phyloP scores from a whole-genome alignment of 2,113 vertebrate species.

The Camelus dromedarius region DNA sequence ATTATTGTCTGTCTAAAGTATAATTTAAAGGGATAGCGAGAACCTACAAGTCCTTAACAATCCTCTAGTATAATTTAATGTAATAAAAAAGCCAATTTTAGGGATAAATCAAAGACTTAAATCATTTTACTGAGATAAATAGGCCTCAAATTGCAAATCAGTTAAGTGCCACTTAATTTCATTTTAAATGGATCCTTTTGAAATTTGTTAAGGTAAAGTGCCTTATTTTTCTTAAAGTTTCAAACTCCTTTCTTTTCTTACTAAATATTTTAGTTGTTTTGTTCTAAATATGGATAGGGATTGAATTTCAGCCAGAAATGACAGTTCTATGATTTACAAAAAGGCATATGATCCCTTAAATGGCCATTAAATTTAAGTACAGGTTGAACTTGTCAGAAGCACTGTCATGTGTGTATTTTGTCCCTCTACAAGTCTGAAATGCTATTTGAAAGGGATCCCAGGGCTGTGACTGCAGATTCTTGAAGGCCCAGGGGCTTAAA shows the following conservation, averaged over 20 bases:
- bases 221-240: conserved; percentile 74
- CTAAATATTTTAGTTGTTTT: conserved; percentile 49
- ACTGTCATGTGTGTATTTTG: conserved; percentile 71
- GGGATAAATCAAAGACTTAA: conserved; percentile 84
- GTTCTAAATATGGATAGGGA: conserved; percentile 51
- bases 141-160: conserved; percentile 82
- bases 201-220: conserved; percentile 75
- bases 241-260: conserved; percentile 49
- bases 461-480: neutral
- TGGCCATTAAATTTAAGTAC: conserved; percentile 61
- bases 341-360: conserved; percentile 39
- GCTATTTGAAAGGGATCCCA: neutral
- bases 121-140: conserved; percentile 84
- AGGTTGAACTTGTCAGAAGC: conserved; percentile 74
- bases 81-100: conserved; percentile 83
- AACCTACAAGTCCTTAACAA: conserved; percentile 78
- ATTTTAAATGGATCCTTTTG: conserved; percentile 78
- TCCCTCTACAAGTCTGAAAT: neutral
- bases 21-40: conserved; percentile 79
- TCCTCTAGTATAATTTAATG: conserved; percentile 81
- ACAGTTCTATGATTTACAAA: neutral
- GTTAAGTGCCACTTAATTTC: conserved; percentile 80
- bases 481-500: neutral
- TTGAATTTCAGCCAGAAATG: conserved; percentile 48
- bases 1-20: conserved; percentile 75